Conservation (phyloP, 2,888 invertebrate genomes). For the Caenorhabditis drosophilae region DNA sequence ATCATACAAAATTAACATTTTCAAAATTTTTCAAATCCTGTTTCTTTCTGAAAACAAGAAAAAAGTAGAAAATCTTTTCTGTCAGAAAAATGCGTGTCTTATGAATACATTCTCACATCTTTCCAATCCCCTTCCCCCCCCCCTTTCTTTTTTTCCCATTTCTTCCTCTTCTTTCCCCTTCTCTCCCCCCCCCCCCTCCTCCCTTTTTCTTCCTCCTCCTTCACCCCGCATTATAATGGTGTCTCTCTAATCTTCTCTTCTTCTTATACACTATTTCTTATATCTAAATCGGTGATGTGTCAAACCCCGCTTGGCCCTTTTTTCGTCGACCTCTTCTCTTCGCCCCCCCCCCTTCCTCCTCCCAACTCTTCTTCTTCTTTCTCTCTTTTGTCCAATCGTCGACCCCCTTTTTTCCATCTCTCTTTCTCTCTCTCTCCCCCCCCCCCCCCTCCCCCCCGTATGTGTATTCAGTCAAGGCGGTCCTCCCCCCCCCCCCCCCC, state of each 20-base stretch:
- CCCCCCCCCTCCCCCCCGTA: too few relatives aligned
- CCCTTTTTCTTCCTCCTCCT: too few relatives aligned
- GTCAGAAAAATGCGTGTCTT: too few relatives aligned
- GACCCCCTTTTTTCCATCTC: conserved; percentile 8
- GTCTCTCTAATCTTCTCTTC: conserved; percentile 1
- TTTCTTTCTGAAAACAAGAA: too few relatives aligned
- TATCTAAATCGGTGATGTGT: too few relatives aligned
- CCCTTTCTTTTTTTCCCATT: conserved; percentile 8
- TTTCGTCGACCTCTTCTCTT: background rate
- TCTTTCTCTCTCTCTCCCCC: conserved; percentile 17
- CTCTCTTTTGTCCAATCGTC: background rate
- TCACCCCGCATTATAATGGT: background rate
- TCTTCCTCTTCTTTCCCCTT: background rate
- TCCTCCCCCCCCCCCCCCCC: too few relatives aligned
- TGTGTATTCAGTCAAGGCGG: too few relatives aligned
- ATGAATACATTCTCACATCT: conserved; percentile 8
- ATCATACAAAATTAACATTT: too few relatives aligned
- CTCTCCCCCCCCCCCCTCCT: background rate
- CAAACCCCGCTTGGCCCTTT: too few relatives aligned
- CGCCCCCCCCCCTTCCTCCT: background rate
- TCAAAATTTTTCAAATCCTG: too few relatives aligned
- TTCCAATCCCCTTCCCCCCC: conserved; percentile 1
- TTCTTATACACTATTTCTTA: conserved; percentile 1
- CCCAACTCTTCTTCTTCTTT: conserved; percentile 9
- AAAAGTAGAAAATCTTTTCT: too few relatives aligned